These are phyloP conservation scores for Hippocampus abdominalis DNA, from an alignment of 2,113 vertebrate species.

Conservation along the genomic window DNA sequence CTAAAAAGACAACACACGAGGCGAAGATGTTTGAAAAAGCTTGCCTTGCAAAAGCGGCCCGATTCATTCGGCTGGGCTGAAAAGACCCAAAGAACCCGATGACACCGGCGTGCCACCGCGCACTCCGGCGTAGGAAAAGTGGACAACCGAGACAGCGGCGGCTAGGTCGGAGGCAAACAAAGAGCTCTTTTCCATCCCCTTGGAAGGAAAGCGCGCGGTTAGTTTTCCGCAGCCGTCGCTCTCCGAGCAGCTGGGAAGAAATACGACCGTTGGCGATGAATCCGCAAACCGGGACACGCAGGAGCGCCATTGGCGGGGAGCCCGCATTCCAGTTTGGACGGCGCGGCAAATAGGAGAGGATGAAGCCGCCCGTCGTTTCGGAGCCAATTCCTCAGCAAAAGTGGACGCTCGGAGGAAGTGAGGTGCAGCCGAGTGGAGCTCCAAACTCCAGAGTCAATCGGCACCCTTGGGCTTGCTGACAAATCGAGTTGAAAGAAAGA, in stretches of 20 bases:
- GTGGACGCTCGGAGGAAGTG: too few species aligned
- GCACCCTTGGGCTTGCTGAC: slow-evolving; percentile 27
- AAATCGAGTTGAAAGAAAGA: slow-evolving; percentile 52
- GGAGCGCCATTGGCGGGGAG: background rate
- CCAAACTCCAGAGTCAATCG: slow-evolving; percentile 45
- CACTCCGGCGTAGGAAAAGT: background rate
- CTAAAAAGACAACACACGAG: too few species aligned
- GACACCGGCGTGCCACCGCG: background rate
- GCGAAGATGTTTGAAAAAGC: too few species aligned
- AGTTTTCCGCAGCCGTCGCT: background rate
- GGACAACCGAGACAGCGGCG: background rate
- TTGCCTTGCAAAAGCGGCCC: too few species aligned
- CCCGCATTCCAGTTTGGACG: background rate
- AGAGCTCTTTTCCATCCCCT: background rate
- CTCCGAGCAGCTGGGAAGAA: slow-evolving; percentile 4
- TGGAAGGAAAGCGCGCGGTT: slow-evolving; percentile 2
- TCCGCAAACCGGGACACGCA: background rate
- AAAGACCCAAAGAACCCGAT: background rate
- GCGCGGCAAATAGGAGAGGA: background rate
- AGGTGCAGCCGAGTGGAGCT: slow-evolving; percentile 26
- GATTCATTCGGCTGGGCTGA: background rate
- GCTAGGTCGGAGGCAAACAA: slow-evolving; percentile 3
- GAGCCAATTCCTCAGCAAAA: too few species aligned
- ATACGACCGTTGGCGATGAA: background rate
- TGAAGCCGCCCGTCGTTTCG: background rate